Evolutionary conservation across 1,140 invertebrate genomes (phyloP).

Genomic region (Gryon sp.): DNA sequence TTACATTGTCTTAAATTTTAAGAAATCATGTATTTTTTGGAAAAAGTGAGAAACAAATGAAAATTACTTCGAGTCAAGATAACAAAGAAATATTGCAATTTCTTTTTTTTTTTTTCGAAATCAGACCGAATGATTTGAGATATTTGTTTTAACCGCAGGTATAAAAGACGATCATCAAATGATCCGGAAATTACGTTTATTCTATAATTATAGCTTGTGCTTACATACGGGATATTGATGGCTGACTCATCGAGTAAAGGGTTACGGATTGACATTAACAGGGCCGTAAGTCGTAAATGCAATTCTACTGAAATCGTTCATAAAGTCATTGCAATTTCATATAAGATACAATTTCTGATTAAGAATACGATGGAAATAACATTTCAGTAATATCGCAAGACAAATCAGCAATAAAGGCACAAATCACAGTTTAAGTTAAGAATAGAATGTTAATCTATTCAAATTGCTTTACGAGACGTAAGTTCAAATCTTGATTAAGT

Average conservation of each 20-base stretch:
- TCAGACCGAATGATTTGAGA: neutral
- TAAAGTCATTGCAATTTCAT: slow-evolving; percentile 17
- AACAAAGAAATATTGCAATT: neutral
- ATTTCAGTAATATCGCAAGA: too few relatives aligned
- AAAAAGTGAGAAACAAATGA: too few relatives aligned
- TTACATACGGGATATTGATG: slow-evolving; percentile 58
- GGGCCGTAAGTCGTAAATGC: slow-evolving; percentile 24
- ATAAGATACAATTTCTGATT: too few relatives aligned
- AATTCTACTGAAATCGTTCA: slow-evolving; percentile 8
- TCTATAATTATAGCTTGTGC: slow-evolving; percentile 57
- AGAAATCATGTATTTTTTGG: too few relatives aligned
- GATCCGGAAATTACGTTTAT: slow-evolving; percentile 60
- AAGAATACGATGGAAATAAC: too few relatives aligned
- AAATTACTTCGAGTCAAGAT: too few relatives aligned
- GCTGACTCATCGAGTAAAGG: slow-evolving; percentile 39
- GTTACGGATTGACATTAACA: slow-evolving; percentile 38
- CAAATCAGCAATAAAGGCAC: too few relatives aligned
- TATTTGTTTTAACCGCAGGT: slow-evolving; percentile 46
- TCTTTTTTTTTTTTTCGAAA: neutral
- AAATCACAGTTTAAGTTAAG: too few relatives aligned
- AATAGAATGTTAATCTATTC: too few relatives aligned
- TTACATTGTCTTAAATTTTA: too few relatives aligned
- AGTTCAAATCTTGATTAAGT: too few relatives aligned
- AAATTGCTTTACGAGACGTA: too few relatives aligned
- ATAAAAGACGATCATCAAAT: slow-evolving; percentile 54